Evolutionary conservation across 2,888 invertebrate genomes (phyloP).

Genomic region (Drosophila pegasa): DNA sequence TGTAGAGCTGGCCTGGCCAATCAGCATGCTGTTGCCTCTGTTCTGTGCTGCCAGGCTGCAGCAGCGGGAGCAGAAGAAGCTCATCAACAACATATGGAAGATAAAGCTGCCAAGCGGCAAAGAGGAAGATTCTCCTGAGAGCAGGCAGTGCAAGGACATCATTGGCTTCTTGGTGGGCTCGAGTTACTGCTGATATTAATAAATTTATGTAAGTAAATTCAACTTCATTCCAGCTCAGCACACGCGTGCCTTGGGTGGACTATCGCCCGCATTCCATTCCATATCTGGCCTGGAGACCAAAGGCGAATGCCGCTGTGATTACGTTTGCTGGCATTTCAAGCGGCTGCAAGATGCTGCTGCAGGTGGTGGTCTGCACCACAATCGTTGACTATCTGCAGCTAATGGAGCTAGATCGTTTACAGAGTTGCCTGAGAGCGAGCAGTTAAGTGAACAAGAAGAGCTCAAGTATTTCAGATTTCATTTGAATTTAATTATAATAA

Average conservation of each 20-base stretch:
- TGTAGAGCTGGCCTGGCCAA: constrained; percentile 36
- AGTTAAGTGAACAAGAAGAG: not conserved
- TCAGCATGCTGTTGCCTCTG: constrained; percentile 35
- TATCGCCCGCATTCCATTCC: constrained; percentile 24
- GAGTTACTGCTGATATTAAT: no score
- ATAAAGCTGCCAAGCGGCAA: constrained; percentile 2
- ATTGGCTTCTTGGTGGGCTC: constrained; percentile 43
- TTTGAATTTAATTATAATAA: constrained; percentile 40
- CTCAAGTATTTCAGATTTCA: not conserved
- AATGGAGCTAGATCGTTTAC: constrained; percentile 19
- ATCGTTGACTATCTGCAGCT: constrained; percentile 43
- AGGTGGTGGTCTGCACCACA: constrained; percentile 23
- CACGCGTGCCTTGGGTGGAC: constrained; percentile 27
- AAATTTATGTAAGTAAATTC: not conserved
- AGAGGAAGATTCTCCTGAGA: not conserved
- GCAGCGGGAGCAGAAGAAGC: constrained; percentile 24
- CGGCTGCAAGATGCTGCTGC: constrained; percentile 33
- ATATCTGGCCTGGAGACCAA: constrained; percentile 33
- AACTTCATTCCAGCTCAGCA: constrained; percentile 25
- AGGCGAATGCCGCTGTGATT: not conserved
- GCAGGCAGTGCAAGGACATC: constrained; percentile 23
- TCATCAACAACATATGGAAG: constrained; percentile 30
- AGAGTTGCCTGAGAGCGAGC: no score
- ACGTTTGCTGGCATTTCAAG: not conserved
- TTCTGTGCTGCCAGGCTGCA: constrained; percentile 45